phyloP scores from a whole-genome alignment of 1,140 invertebrate species.

The Saccostrea echinata region DNA sequence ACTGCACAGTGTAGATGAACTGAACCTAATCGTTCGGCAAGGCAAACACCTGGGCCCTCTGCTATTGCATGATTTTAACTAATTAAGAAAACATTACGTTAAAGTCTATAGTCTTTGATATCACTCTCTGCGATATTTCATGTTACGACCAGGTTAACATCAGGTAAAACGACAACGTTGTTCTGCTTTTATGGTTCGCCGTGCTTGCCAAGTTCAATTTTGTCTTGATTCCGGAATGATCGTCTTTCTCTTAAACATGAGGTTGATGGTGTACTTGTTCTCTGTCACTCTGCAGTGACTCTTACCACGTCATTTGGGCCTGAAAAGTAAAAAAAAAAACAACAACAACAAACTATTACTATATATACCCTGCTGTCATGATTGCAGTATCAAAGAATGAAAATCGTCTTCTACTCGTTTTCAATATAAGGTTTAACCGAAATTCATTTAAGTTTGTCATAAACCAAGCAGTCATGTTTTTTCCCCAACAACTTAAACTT shows the following conservation, averaged over 20 bases:
- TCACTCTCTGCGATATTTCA: slow-evolving; percentile 1
- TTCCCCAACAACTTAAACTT: neutral
- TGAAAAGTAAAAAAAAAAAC: neutral
- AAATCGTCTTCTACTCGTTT: too few relatives aligned
- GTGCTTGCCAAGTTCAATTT: slow-evolving; percentile 34
- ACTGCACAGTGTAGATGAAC: neutral
- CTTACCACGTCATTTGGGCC: neutral
- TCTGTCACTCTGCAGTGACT: neutral
- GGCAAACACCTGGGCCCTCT: neutral
- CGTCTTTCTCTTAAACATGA: neutral
- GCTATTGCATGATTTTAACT: slow-evolving; percentile 26
- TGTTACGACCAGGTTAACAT: neutral
- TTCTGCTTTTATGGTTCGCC: neutral
- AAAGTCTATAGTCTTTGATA: neutral
- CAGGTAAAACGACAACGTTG: slow-evolving; percentile 14
- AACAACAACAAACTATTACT: neutral
- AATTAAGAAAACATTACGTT: neutral
- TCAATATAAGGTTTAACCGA: too few relatives aligned
- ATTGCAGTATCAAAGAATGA: neutral
- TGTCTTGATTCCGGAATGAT: slow-evolving; percentile 14
- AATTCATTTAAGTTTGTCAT: too few relatives aligned
- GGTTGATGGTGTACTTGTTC: neutral
- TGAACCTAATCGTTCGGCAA: slow-evolving; percentile 7
- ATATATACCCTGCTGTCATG: neutral
- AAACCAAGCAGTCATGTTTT: too few relatives aligned